These are phyloP conservation scores for Thamnophis elegans DNA, from an alignment of 2,797 vertebrate species.

Conservation along the genomic window DNA sequence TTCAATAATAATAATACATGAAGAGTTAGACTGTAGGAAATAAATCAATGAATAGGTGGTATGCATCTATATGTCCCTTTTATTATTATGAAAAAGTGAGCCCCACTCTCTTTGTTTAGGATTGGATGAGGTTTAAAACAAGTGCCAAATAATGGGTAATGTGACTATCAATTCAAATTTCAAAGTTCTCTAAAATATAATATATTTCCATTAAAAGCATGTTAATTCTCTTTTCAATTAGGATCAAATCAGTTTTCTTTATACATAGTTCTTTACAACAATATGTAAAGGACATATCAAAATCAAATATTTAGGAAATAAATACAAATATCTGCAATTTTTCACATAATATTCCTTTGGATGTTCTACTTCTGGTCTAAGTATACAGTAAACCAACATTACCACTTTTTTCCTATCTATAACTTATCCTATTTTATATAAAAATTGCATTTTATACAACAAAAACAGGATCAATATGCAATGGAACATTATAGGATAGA, in stretches of 20 bases:
- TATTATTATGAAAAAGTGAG: not conserved
- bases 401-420: conserved; percentile 17
- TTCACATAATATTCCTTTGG: not conserved
- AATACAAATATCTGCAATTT: not conserved
- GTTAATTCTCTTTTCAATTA: not conserved
- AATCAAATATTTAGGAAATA: not conserved
- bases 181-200: not conserved
- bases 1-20: not conserved
- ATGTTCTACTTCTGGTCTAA: not conserved
- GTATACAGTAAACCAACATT: conserved; percentile 22
- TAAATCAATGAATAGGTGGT: too few species aligned
- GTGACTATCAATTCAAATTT: not conserved
- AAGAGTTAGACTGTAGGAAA: not conserved
- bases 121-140: not conserved
- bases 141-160: too few species aligned
- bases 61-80: not conserved
- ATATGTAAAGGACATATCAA: not conserved
- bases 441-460: not conserved
- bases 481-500: conserved; percentile 9
- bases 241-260: not conserved
- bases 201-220: not conserved
- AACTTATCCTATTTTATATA: conserved; percentile 14
- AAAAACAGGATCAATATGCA: not conserved
- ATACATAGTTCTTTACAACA: not conserved
- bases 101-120: not conserved